phyloP scores from a whole-genome alignment of 2,113 vertebrate species.

The Porphyrio hochstetteri region DNA sequence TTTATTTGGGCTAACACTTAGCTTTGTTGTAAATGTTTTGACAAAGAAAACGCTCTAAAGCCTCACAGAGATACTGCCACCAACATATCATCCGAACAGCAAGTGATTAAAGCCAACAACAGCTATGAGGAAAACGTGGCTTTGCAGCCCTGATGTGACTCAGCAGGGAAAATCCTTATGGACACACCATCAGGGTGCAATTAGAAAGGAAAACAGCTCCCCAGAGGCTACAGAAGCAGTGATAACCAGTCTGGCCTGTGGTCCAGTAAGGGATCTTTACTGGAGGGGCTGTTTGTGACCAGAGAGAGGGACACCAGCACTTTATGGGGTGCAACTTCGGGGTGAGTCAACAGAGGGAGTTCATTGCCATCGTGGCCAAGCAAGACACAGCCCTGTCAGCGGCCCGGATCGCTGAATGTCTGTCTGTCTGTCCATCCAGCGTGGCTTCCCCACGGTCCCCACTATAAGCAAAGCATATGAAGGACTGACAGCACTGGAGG shows the following conservation, averaged over 20 bases:
- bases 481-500: rapidly evolving
- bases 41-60: neutral
- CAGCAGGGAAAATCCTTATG: conserved; percentile 8
- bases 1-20: neutral
- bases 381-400: neutral
- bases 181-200: neutral
- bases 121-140: neutral
- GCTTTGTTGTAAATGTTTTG: neutral
- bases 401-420: rapidly evolving
- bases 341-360: conserved; percentile 61
- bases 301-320: neutral
- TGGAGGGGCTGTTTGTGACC: neutral
- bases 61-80: conserved; percentile 12
- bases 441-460: neutral
- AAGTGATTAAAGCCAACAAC: conserved; percentile 40
- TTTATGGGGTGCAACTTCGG: conserved; percentile 14
- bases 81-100: neutral
- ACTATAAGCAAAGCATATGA: rapidly evolving
- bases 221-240: conserved; percentile 6
- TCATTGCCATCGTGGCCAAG: neutral
- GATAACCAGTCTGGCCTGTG: neutral
- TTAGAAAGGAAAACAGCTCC: conserved; percentile 29
- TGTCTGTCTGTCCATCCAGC: rapidly evolving
- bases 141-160: conserved; percentile 15
- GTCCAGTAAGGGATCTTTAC: neutral